Evolutionary conservation across 2,888 invertebrate species (phyloP), one percentile per base, ranked within the genome.

Genomic region (Heteromurus nitidus): DNA sequence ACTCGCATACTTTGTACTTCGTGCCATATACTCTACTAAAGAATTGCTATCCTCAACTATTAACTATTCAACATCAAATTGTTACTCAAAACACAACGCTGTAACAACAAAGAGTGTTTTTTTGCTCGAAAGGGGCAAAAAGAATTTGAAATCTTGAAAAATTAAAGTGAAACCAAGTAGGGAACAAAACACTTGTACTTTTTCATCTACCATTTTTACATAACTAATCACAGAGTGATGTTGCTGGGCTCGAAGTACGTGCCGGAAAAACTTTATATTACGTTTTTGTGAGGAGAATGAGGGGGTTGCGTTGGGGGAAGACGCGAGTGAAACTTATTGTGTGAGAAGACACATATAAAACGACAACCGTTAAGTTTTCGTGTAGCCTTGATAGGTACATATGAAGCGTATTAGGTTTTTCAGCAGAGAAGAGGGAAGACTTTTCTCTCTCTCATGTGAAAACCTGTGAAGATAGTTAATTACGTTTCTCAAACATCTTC

Each of bases 381-480:
- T 18, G 5, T 36, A 36, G n/a, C n/a, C n/a, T n/a, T n/a, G n/a
- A n/a, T n/a, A n/a, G n/a, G n/a, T n/a, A n/a, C n/a, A n/a, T n/a
- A n/a, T n/a, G n/a, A n/a, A n/a, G n/a, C n/a, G n/a, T n/a, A n/a
- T n/a, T n/a, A n/a, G n/a, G 7, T 18, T 50, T 50, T n/a, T 16
- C 9, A 11, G 50, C 9, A n/a, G 50, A 50, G 50, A 50, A 22
- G 9, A 20, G 55, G 9, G 55, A 55, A 55, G 55, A n/a, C n/a
- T n/a, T n/a, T n/a, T n/a, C n/a, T 24, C 16, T 16, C 28, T 31
- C 7, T 13, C 42, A 70, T 36, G 36, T 24, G 30, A 74, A 74
- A 53, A 64, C 67, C 75, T 75, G n/a, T n/a, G 75, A 28, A 77
- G 69, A 69, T 77, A 69, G 50, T 77, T 77, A 77, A 69, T 77